Evolutionary conservation across 2,797 vertebrate species (phyloP), one percentile per base, ranked within the genome.

Genomic region (Lutjanus campechanus): DNA sequence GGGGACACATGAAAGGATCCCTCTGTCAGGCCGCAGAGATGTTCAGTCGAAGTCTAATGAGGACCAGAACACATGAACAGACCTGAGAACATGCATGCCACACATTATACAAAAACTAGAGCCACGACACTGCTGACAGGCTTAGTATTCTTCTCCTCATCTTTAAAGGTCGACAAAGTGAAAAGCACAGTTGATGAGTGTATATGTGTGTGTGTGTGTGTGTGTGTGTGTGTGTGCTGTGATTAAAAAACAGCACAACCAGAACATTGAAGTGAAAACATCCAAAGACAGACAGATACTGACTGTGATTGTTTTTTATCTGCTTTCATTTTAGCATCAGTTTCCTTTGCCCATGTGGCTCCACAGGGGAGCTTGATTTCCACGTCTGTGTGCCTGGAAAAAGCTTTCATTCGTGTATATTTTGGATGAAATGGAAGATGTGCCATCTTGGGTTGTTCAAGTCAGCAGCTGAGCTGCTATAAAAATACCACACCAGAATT

Each of bases 1-100:
- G 85, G 85, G 78, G 90, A 91, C 92, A 95, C 91, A 95, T 95
- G 93, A 95, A 96, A 96, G 93, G 89, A 87, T 90, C 88, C 76
- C 73, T 82, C 89, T 94, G 89, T 93, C 89, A 89, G 90, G 87
- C 89, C 49, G 70, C 89, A 89, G 89, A 92, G 94, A 95, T 95
- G 93, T 93, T 95, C 94, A 67, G 87, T 90, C 81, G 73, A 84
- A 86, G 85, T 85, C 88, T 96, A 96, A 96, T 95, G 91, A 94
- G 91, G 92, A 95, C 93, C 95, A 96, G 94, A 95, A 73, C 88
- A 71, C 87, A 68, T 25, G 81, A 85, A 81, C 86, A 54, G 91
- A 87, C 79, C 81, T 80, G 85, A 89, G 92, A 91, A 91, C 85
- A 89, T 69, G 89, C 88, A 81, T 85, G 85, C 85, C 77, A 79